Evolutionary conservation across 2,888 invertebrate genomes (phyloP).

Genomic region (Cantharis nigra): DNA sequence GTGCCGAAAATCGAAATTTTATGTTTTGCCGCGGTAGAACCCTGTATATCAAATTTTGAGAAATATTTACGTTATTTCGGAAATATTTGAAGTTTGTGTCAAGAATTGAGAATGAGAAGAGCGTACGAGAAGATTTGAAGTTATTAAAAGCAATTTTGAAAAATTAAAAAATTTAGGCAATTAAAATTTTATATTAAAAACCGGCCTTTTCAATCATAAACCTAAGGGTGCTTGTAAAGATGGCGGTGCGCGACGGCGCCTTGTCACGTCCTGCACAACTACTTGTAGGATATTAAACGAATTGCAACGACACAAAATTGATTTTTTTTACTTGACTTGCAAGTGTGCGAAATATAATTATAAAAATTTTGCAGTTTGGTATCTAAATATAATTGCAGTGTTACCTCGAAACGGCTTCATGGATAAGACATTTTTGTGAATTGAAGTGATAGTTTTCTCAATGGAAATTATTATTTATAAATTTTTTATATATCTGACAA

Average conservation of each 20-base stretch:
- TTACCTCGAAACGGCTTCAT: not conserved
- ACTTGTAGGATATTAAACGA: conserved; percentile 5
- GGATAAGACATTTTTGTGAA: not conserved
- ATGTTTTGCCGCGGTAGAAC: not conserved
- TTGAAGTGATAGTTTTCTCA: not conserved
- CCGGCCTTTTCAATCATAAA: not conserved
- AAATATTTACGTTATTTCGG: not conserved
- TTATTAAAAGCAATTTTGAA: not conserved
- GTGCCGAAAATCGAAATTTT: too few relatives aligned
- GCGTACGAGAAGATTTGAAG: not conserved
- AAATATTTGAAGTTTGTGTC: not conserved
- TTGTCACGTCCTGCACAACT: conserved; percentile 7
- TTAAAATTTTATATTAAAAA: not conserved
- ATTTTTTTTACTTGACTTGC: not conserved
- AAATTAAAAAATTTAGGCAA: not conserved
- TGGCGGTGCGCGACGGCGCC: not conserved
- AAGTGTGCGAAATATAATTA: not conserved
- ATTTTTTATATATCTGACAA: conserved; percentile 8
- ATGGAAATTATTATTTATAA: not conserved
- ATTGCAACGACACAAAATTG: conserved; percentile 1
- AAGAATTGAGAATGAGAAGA: not conserved
- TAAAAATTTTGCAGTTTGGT: not conserved
- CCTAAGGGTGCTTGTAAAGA: not conserved
- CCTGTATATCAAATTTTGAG: not conserved
- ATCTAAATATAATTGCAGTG: not conserved